Base-by-base conservation (phyloP, 2,797 vertebrate genomes). In the Eidolon dupreanum region DNA sequence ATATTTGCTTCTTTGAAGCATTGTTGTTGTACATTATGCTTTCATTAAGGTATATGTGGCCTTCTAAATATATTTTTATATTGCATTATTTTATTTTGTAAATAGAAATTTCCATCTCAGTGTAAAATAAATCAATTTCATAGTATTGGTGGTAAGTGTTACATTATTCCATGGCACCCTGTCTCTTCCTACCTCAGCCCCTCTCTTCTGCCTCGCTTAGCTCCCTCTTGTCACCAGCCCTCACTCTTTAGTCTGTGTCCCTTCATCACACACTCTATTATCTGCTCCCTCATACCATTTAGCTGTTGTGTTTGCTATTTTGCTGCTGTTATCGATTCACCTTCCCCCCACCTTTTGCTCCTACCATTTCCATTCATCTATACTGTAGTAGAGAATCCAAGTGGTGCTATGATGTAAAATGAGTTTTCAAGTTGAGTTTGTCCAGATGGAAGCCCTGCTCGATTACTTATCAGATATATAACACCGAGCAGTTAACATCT, bases 21-120 rank as follows among this genome's bases (percentile, higher is more conserved):
- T 20, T 83, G 73, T 68, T 19, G 43, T 97, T 93, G 82, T 88
- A 55, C 20, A 38, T 78, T 91, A 70, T 88, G 96, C 16, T 79
- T 94, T 90, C 61, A 74, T 79, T 90, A 96, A 92, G 82, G 57
- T 51, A 61, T 73, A 77, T 49, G 51, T 75, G 16, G 36, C 9
- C 83, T 94, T 79, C 86, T 68, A 94, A 87, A 92, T 82, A 87
- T 53, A 85, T 33, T 78, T 93, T 91, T 68, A n/a, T 31, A 51
- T 15, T 8, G n/a, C 4, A 43, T 28, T 66, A 20, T 91, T 87
- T 88, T 68, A 55, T 51, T 96, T 90, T 68, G 4, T 53, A 89
- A 90, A 78, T 82, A 68, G 73, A 90, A 82, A 65, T 94, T 95
- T 83, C 84, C 79, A 78, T 70, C 84, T 93, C 88, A 83, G 53